These are phyloP conservation scores for Carcinoscorpius rotundicauda DNA, from an alignment of 1,140 invertebrate genomes.

Conservation along the genomic window DNA sequence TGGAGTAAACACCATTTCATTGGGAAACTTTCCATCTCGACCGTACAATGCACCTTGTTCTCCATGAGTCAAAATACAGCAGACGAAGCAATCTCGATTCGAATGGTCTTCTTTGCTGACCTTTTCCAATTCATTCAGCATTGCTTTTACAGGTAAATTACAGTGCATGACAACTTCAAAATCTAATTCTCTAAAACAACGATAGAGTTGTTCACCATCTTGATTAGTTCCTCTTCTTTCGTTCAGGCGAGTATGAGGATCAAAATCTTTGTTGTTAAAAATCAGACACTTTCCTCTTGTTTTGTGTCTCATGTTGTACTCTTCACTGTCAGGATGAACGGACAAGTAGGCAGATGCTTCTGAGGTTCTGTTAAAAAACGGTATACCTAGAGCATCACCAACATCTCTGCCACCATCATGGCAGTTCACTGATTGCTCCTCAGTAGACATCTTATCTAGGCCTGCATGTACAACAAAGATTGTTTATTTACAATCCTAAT, in stretches of 20 bases:
- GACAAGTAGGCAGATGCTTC: background rate
- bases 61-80: conserved; percentile 78
- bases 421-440: too few species aligned
- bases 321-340: conserved; percentile 3
- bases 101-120: conserved; percentile 55
- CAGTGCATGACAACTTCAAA: conserved; percentile 36
- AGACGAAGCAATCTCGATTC: conserved; percentile 59
- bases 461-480: too few species aligned
- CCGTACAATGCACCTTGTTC: conserved; percentile 77
- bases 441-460: too few species aligned
- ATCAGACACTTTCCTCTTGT: conserved; percentile 70
- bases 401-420: too few species aligned
- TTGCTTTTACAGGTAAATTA: conserved; percentile 47
- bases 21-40: conserved; percentile 44
- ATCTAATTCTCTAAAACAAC: conserved; percentile 28
- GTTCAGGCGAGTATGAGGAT: conserved; percentile 27
- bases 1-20: conserved; percentile 60
- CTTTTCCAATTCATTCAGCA: conserved; percentile 49
- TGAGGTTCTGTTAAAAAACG: too few species aligned
- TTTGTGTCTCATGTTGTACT: conserved; percentile 75
- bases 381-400: too few species aligned
- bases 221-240: conserved; percentile 34
- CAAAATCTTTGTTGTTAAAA: conserved; percentile 67
- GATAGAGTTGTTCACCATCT: conserved; percentile 31
- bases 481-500: too few species aligned